Evolutionary conservation across 2,888 invertebrate genomes (phyloP), one percentile per base, ranked within the genome.

Genomic region (Schizotus pectinicornis): DNA sequence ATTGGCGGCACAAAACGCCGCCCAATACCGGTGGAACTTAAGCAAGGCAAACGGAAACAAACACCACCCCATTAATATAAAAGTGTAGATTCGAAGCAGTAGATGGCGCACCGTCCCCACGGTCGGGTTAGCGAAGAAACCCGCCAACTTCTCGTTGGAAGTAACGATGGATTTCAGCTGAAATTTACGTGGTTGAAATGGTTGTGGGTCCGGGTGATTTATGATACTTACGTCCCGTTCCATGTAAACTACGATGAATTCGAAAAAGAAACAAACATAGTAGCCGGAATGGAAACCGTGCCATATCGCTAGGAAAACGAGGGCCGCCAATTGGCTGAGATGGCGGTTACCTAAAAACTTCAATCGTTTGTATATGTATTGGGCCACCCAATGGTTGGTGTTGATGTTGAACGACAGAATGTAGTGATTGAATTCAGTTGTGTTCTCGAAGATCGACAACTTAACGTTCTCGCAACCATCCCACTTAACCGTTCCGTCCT

Each of bases 261-360:
- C 98, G 79, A 95, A 88, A 55, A 92, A 84, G 83, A 98, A 98
- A 41, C 92, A 91, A 72, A 93, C 82, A 76, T 96, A 98, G 75
- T 99, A 99, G 0, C 98, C 98, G 7, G 92, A 88, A 75, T 95
- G 92, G 49, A 94, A 88, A 7, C 98, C 98, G 79, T 98, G 98
- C 98, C 98, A 98, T 0, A 96, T 74, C 0, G 98, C 95, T 35
- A 99, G 85, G 80, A 97, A 98, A 0, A 87, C 54, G 36, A 99
- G 81, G 0, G 97, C 92, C 0, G 86, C 83, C 0, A 87, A 81
- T 78, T 98, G 98, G 62, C 97, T 97, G 1, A 88, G 62, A 43
- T 81, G 84, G 12, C 90, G 86, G 79, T 91, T 94, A 42, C 93
- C 93, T 43, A 98, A 82, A 78, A 96, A 98, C 75, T 90, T 92